Conservation (phyloP, 2,888 invertebrate species). For the Ariolimax columbianus region DNA sequence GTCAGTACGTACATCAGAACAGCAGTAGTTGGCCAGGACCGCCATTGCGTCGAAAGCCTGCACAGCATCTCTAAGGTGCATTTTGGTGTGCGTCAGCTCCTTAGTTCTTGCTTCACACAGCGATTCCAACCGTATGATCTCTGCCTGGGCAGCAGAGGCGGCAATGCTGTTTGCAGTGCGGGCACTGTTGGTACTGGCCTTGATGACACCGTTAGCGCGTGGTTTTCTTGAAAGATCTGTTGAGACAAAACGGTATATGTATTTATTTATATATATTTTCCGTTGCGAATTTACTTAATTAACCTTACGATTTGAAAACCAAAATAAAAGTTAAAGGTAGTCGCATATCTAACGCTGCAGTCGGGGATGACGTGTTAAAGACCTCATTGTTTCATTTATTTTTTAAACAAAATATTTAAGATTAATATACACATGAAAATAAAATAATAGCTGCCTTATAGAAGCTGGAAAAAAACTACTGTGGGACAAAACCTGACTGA, state of each 20-base stretch:
- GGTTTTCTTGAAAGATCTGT: constrained; percentile 15
- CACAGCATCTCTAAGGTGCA: constrained; percentile 80
- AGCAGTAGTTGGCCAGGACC: constrained; percentile 90
- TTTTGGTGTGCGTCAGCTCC: constrained; percentile 75
- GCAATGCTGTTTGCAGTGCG: constrained; percentile 53
- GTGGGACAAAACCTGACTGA: too few species aligned
- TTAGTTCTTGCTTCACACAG: constrained; percentile 79
- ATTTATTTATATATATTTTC: not conserved
- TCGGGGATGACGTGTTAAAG: too few species aligned
- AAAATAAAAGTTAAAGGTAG: too few species aligned
- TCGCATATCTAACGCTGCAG: too few species aligned
- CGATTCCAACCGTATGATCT: constrained; percentile 77
- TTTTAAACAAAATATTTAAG: too few species aligned
- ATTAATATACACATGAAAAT: too few species aligned
- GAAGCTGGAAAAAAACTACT: too few species aligned
- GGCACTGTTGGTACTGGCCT: constrained; percentile 52
- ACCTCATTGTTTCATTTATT: too few species aligned
- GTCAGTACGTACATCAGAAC: constrained; percentile 81
- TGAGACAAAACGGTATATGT: not conserved
- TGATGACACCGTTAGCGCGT: constrained; percentile 14
- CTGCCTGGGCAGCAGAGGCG: constrained; percentile 59
- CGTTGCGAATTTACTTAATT: too few species aligned
- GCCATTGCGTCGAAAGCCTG: constrained; percentile 90
- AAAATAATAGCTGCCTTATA: too few species aligned
- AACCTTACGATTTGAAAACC: too few species aligned